Conservation (phyloP, 2,113 vertebrate species). For the Xiphophorus maculatus region DNA sequence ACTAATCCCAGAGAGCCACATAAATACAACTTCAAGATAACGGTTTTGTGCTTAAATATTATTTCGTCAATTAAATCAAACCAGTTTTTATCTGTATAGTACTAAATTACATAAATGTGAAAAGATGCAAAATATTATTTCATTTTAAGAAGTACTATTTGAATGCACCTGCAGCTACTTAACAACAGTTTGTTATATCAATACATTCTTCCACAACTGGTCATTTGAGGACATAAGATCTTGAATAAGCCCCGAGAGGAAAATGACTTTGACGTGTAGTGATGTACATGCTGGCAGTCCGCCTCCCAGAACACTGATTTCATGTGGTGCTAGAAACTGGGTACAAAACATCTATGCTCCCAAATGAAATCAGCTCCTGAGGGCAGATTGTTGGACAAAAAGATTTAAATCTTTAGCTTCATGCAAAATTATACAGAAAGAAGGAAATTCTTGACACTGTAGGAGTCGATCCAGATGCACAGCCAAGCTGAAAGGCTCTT, state of each 20-base stretch:
- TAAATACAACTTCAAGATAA: too few species aligned
- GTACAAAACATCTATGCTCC: conserved; percentile 78
- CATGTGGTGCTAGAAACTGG: conserved; percentile 83
- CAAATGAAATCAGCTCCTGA: conserved; percentile 81
- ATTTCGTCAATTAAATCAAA: too few species aligned
- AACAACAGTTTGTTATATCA: too few species aligned
- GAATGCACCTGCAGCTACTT: too few species aligned
- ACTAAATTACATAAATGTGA: too few species aligned
- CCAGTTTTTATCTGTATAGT: too few species aligned
- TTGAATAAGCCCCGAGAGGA: not conserved
- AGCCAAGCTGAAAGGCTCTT: not conserved
- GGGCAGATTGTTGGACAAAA: conserved; percentile 53
- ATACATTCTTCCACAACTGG: too few species aligned
- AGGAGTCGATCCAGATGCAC: not conserved
- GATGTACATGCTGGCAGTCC: conserved; percentile 55
- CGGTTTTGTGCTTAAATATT: too few species aligned
- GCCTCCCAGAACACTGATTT: conserved; percentile 81
- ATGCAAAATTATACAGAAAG: not conserved
- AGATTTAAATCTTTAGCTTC: not conserved
- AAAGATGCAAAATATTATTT: too few species aligned
- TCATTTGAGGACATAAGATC: too few species aligned
- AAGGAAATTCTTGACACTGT: not conserved
- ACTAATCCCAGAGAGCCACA: too few species aligned
- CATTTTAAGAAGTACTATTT: too few species aligned
- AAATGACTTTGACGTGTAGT: conserved; percentile 19